Percentiles rank a stretch among this genome's conserved stretches.
Conservation (phyloP, 2,888 invertebrate species). For the Cataglyphis livida region DNA sequence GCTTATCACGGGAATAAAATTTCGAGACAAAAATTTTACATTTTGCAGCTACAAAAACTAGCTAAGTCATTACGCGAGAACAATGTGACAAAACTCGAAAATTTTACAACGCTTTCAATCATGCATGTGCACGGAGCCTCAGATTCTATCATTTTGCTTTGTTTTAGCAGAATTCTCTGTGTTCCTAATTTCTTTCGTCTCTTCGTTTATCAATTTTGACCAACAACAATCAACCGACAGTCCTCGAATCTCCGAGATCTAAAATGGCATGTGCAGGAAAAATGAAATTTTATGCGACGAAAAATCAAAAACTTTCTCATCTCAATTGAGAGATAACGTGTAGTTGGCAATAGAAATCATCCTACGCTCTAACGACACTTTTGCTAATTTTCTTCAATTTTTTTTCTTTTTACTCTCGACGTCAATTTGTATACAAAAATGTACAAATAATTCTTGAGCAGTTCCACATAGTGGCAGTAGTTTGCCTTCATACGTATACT, state of each 20-base stretch:
- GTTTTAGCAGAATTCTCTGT: neutral
- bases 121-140: neutral
- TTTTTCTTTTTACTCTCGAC: neutral
- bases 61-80: neutral
- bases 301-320: neutral
- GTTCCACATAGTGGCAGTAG: slow-evolving; percentile 38
- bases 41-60: neutral
- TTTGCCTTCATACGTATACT: slow-evolving; percentile 27
- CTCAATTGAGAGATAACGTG: slow-evolving; percentile 23
- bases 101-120: slow-evolving; percentile 2
- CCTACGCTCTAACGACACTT: slow-evolving; percentile 19
- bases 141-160: neutral
- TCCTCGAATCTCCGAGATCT: neutral
- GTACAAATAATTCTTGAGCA: slow-evolving; percentile 72
- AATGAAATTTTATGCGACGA: neutral
- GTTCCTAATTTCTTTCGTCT: neutral
- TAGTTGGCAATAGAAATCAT: slow-evolving; percentile 45
- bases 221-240: neutral
- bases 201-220: neutral
- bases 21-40: neutral
- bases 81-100: neutral
- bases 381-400: slow-evolving; percentile 30
- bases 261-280: neutral
- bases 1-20: neutral
- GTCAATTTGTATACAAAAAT: slow-evolving; percentile 65